Evolutionary conservation across 2,113 vertebrate genomes (phyloP), one percentile per base, ranked within the genome.

Genomic region (Podocnemis expansa): DNA sequence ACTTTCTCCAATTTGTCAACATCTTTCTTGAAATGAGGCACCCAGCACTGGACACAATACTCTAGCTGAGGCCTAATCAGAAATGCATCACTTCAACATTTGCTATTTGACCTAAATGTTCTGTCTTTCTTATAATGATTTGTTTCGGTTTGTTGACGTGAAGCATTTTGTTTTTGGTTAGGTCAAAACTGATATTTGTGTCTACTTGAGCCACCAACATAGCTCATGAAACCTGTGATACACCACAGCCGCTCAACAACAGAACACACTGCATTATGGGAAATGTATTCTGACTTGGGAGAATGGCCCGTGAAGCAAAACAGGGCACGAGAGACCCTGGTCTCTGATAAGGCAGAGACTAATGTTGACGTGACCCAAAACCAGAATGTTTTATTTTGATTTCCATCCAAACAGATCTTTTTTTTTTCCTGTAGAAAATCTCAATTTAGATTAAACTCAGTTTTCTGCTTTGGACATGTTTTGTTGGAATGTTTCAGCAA

Each of bases 81-180:
- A n/a, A 27, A 38, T 88, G 19, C 4, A 11, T 80, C 80, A 8
- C 89, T 92, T 85, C 79, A 51, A 54, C 16, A 24, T 0, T 0
- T 82, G 84, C 92, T 92, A 78, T 92, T 88, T 34, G 60, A 88
- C 52, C 51, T 13, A 67, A 17, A n/a, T 38, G 11, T 67, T 92
- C 84, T 84, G 49, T 73, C 80, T 79, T 54, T 85, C 0, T 51
- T 4, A 1, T 70, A 0, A 2, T 34, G 34, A 78, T 82, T 84
- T 87, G 6, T 86, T 84, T 93, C 41, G 82, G 13, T 27, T 10
- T 41, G 31, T 14, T 89, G 88, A 34, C n/a, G 56, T 63, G 60
- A 63, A 34, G 60, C 60, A 63, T 17, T 63, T 63, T 31, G 3
- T 34, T 38, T 84, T n/a, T 47, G 43, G n/a, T 90, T 81, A 85